A percentile compares a stretch with the other conserved stretches of the same genome.
phyloP scores from a whole-genome alignment of 2,797 vertebrate species.

The Sebastes goodei region DNA sequence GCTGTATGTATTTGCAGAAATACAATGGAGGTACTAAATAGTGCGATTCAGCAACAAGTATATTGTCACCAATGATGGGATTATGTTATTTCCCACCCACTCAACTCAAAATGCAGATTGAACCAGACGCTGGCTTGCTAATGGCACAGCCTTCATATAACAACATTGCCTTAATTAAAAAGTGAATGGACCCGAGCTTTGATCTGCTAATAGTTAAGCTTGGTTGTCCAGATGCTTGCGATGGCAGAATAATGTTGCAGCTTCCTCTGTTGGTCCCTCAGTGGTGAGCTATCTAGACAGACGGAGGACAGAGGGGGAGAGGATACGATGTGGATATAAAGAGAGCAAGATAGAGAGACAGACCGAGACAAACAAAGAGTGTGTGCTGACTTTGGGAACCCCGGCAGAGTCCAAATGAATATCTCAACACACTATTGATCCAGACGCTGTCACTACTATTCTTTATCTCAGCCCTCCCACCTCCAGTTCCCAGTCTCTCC shows the following conservation, averaged over 20 bases:
- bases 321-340: conserved; percentile 11
- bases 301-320: neutral
- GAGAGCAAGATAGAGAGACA: conserved; percentile 4
- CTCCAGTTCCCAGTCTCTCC: conserved; percentile 35
- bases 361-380: conserved; percentile 11
- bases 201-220: conserved; percentile 13
- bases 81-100: conserved; percentile 12
- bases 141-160: conserved; percentile 22
- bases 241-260: neutral
- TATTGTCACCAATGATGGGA: conserved; percentile 11
- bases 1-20: neutral
- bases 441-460: conserved; percentile 43
- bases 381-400: conserved; percentile 28
- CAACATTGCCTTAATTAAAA: conserved; percentile 41
- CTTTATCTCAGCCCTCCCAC: conserved; percentile 37
- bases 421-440: conserved; percentile 62
- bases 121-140: conserved; percentile 5
- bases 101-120: conserved; percentile 27
- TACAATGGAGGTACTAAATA: neutral
- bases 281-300: conserved; percentile 20
- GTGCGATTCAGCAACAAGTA: neutral
- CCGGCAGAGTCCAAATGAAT: conserved; percentile 59
- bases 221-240: neutral
- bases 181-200: conserved; percentile 16
- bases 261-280: conserved; percentile 28